Evolutionary conservation across 2,113 vertebrate genomes (phyloP), one percentile per base, ranked within the genome.

Genomic region (Struthio camelus): DNA sequence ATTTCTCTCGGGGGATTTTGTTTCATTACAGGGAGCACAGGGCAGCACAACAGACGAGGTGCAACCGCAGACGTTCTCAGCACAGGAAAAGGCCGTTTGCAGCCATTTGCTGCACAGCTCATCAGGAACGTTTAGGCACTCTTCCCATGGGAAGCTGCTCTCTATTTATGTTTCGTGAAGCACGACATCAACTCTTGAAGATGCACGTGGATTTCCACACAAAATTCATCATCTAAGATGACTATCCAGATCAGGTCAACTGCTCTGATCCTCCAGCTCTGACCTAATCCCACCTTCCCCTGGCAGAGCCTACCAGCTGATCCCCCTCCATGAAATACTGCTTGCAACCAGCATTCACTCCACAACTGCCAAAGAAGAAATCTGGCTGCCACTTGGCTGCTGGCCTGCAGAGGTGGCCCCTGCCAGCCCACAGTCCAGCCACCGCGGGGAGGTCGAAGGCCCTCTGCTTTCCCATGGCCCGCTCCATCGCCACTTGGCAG

Each of bases 31-130:
- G 1, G 6, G 64, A 66, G 42, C 5, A 19, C 14, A 34, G 56
- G 27, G 24, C n/a, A 42, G 83, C 42, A 28, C 56, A 61, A 10
- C 20, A 32, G 54, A 18, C 0, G 0, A 70, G 50, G 13, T 1
- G 3, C 34, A 53, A 44, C 8, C 46, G 4, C 8, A 14, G 65
- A 54, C n/a, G 9, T 12, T 8, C 9, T 2, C 8, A 19, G 62
- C 0, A 9, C 70, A 42, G 38, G 46, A 32, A 24, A 44, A 36
- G 27, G 67, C 32, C 19, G 1, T 13, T n/a, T 3, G 36, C 13
- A 32, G 38, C 62, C 2, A 1, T 14, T 4, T 10, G 64, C 50
- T 3, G 1, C 0, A 6, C 2, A 6, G 16, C 79, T 4, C 7
- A 66, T 56, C 30, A 24, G 71, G 15, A 9, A 11, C 10, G 24